A percentile compares a stretch with the other conserved stretches of the same genome.
These are phyloP conservation scores for Simalia tracyae DNA, from an alignment of 2,797 vertebrate species.

Conservation along the genomic window DNA sequence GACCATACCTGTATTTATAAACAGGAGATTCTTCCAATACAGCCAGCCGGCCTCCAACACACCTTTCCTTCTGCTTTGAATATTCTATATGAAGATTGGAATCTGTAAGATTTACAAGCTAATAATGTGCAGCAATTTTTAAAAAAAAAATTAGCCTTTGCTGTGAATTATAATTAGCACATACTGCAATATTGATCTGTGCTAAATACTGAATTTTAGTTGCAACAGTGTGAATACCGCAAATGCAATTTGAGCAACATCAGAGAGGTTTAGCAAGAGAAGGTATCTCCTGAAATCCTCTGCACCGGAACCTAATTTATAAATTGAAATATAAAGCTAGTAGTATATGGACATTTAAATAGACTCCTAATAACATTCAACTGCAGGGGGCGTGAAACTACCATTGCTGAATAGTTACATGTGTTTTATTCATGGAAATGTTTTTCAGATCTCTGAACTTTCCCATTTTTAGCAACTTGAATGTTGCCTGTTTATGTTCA, in stretches of 20 bases:
- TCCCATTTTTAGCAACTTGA: neutral
- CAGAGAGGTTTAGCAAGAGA: neutral
- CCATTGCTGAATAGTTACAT: slow-evolving; percentile 42
- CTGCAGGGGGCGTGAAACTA: slow-evolving; percentile 66
- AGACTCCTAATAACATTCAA: slow-evolving; percentile 40
- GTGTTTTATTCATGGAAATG: neutral
- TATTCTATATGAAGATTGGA: neutral
- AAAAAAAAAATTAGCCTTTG: neutral
- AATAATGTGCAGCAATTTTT: neutral
- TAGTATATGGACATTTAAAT: neutral
- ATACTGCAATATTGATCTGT: neutral
- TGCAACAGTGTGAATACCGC: neutral
- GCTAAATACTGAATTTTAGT: neutral
- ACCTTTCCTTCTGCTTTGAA: neutral
- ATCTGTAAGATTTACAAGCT: neutral
- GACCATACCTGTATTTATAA: neutral
- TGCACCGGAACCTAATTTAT: neutral
- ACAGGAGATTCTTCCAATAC: neutral
- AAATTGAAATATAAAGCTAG: neutral
- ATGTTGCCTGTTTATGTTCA: neutral
- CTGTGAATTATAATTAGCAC: neutral
- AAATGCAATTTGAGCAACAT: neutral
- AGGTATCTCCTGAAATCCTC: slow-evolving; percentile 21
- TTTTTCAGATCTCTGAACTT: neutral
- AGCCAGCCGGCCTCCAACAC: neutral